These are phyloP conservation scores for Acanthopagrus latus DNA, from an alignment of 2,797 vertebrate species.

Conservation along the genomic window DNA sequence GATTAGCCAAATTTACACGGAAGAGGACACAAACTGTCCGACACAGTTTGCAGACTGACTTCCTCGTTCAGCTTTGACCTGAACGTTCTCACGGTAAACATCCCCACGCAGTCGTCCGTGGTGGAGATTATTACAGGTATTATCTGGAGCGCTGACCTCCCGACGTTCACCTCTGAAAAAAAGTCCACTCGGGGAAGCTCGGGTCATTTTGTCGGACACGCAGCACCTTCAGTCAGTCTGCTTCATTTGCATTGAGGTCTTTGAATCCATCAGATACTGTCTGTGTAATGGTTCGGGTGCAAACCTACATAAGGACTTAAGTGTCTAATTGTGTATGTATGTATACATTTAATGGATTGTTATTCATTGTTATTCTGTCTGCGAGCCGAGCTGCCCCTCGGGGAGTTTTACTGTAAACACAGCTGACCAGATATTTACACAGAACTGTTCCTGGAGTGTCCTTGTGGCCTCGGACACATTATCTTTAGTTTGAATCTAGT, in stretches of 20 bases:
- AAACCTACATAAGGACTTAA: too few relatives aligned
- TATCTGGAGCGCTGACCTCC: too few relatives aligned
- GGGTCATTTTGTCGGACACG: not conserved
- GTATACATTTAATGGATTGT: not conserved
- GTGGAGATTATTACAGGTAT: not conserved
- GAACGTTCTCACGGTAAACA: rapidly evolving
- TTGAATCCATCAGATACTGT: not conserved
- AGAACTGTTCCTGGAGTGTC: not conserved
- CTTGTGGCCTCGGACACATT: not conserved
- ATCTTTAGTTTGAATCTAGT: not conserved
- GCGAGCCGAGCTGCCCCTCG: not conserved
- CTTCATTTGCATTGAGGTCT: not conserved
- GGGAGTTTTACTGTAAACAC: not conserved
- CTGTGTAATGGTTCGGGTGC: not conserved
- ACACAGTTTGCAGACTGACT: not conserved
- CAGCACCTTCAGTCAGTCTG: not conserved
- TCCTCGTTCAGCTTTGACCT: not conserved
- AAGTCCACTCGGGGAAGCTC: not conserved
- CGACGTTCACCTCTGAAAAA: not conserved
- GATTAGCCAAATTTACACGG: not conserved
- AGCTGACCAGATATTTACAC: not conserved
- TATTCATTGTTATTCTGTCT: constrained; percentile 6
- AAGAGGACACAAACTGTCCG: not conserved
- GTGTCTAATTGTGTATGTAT: not conserved
- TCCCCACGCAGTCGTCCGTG: not conserved